Conservation (phyloP, 2,113 vertebrate genomes). For the Tyrannus savana region DNA sequence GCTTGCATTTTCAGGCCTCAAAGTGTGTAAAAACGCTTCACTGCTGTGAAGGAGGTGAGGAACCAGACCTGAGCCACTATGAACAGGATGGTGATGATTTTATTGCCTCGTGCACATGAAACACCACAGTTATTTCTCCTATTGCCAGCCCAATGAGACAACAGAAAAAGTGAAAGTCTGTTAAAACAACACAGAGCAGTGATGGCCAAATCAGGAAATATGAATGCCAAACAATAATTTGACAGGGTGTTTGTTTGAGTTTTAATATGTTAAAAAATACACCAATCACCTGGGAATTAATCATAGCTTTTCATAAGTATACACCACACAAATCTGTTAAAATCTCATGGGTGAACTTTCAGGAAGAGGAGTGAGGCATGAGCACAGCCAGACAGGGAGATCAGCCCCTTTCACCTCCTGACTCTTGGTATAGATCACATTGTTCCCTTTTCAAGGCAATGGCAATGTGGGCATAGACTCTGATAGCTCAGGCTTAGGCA, state of each 20-base stretch:
- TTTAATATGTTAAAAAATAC: neutral
- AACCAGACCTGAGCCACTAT: fast-evolving
- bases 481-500: neutral
- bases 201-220: neutral
- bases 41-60: neutral
- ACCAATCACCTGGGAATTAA: neutral
- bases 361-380: neutral
- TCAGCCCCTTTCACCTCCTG: neutral
- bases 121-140: neutral
- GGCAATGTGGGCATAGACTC: fast-evolving
- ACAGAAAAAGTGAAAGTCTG: neutral
- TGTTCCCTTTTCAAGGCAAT: neutral
- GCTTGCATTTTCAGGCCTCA: neutral
- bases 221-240: neutral
- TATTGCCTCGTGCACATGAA: neutral
- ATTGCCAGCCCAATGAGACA: neutral
- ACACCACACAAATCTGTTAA: neutral
- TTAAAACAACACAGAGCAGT: neutral
- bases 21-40: neutral
- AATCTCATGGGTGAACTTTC: neutral
- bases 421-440: neutral
- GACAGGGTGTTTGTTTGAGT: neutral
- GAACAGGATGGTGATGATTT: fast-evolving
- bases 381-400: neutral
- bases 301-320: neutral